Base-by-base conservation (phyloP, 2,797 vertebrate species). In the Channallabes apus region DNA sequence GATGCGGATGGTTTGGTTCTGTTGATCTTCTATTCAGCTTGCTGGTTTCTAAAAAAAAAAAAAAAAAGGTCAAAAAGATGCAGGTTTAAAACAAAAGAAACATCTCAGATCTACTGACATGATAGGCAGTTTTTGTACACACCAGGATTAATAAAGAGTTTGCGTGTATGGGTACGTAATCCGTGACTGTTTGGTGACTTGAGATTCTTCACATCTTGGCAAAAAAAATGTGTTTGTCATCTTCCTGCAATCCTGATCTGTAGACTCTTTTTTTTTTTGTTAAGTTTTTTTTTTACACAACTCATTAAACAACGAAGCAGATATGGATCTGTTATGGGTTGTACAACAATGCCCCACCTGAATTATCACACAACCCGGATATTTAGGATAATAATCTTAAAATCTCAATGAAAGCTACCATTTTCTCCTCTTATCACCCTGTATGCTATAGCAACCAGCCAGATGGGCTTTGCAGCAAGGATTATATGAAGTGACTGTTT, bases 1-100 rank as follows among this genome's bases (percentile, higher is more conserved):
- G 51, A 73, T 29, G 29, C 0, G 78, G 38, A 83, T 5, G 6
- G 17, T 20, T 72, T 64, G 75, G 22, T 82, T 20, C 71, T 86
- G 51, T 71, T 20, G 15, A 29, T 72, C 71, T 73, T 80, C 22
- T 46, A 69, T 82, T 86, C 86, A 88, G 24, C 80, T 51, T 20
- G 32, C 65, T 71, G 46, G 17, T 62, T 84, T 64, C 72, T 84
- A 15, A 65, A 64, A 88, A 88, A 38, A 64, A 88, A 88, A 38
- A n/a, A n/a, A n/a, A n/a, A n/a, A n/a, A n/a, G 8, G 64, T 78
- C 24, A 85, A 61, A 71, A 46, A 68, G 27, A 69, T 15, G 12
- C 32, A 67, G 24, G 17, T 46, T 29, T 68, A 64, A 86, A 68
- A 35, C 78, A 85, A 17, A 3, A 80, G 17, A 20, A 65, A 65